These are phyloP conservation scores for Argyrosomus regius DNA, from an alignment of 2,797 vertebrate species.

Conservation along the genomic window DNA sequence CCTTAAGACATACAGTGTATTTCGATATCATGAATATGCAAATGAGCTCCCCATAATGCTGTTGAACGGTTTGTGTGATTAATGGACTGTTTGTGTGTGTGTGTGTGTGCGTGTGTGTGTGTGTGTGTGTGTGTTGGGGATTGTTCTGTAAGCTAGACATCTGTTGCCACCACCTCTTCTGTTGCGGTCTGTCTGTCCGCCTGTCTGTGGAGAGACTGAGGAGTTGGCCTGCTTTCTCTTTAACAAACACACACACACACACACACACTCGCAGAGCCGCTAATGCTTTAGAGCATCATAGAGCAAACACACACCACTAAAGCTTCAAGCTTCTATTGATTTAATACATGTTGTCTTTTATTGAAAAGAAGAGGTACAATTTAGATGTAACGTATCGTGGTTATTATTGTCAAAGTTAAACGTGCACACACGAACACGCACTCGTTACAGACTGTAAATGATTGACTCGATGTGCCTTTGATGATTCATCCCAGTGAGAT, in stretches of 20 bases:
- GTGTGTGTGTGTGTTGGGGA: conserved; percentile 12
- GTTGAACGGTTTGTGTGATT: conserved; percentile 45
- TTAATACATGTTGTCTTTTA: conserved; percentile 21
- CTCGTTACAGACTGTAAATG: conserved; percentile 50
- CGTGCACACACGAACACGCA: neutral
- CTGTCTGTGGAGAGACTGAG: conserved; percentile 23
- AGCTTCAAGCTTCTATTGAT: conserved; percentile 21
- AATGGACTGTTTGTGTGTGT: conserved; percentile 22
- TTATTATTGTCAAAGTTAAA: conserved; percentile 41
- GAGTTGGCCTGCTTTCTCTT: conserved; percentile 44
- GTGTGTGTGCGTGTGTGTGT: conserved; percentile 1
- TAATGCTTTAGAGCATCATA: conserved; percentile 4
- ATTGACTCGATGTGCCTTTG: conserved; percentile 72
- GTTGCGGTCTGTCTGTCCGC: conserved; percentile 28
- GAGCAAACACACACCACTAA: conserved; percentile 12
- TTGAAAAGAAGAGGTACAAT: conserved; percentile 32
- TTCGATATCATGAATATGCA: conserved; percentile 25
- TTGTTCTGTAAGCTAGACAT: conserved; percentile 52
- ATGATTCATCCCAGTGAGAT: conserved; percentile 69
- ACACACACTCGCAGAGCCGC: conserved; percentile 2
- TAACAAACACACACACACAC: conserved; percentile 6
- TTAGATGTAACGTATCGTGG: conserved; percentile 28
- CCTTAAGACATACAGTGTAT: neutral
- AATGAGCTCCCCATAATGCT: conserved; percentile 35
- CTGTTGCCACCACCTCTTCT: conserved; percentile 50